Percentiles rank a stretch among this genome's conserved stretches.
Evolutionary conservation across 2,797 vertebrate species (phyloP).

Genomic region (Dicrostonyx torquatus): DNA sequence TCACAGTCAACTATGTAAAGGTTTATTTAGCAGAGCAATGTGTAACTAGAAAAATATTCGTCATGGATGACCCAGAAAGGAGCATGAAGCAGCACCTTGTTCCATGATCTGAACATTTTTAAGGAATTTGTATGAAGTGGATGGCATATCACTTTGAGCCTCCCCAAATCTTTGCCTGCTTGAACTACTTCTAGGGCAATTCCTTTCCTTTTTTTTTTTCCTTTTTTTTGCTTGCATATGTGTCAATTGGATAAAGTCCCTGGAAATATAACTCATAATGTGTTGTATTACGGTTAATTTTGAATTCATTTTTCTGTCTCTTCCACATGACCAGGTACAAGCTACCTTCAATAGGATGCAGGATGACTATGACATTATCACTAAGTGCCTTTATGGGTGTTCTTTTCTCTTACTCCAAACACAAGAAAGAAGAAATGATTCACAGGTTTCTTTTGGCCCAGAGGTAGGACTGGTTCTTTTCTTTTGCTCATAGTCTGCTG

Average conservation of each 20-base stretch:
- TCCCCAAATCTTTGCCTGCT: neutral
- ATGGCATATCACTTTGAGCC: too few species aligned
- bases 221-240: neutral
- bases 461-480: neutral
- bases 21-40: neutral
- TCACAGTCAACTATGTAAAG: neutral
- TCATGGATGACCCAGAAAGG: neutral
- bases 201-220: too few species aligned
- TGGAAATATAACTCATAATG: neutral
- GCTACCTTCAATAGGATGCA: neutral
- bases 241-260: neutral
- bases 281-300: neutral
- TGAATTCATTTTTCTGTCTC: neutral
- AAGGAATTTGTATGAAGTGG: neutral
- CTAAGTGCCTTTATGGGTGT: neutral
- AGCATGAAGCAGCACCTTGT: neutral
- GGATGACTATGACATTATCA: too few species aligned
- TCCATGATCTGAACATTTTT: neutral
- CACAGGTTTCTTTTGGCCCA: neutral
- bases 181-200: neutral
- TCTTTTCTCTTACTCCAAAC: neutral
- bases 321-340: neutral
- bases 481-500: neutral
- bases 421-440: neutral
- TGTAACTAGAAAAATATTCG: neutral